phyloP scores from a whole-genome alignment of 2,797 vertebrate genomes.

The Pterois miles region DNA sequence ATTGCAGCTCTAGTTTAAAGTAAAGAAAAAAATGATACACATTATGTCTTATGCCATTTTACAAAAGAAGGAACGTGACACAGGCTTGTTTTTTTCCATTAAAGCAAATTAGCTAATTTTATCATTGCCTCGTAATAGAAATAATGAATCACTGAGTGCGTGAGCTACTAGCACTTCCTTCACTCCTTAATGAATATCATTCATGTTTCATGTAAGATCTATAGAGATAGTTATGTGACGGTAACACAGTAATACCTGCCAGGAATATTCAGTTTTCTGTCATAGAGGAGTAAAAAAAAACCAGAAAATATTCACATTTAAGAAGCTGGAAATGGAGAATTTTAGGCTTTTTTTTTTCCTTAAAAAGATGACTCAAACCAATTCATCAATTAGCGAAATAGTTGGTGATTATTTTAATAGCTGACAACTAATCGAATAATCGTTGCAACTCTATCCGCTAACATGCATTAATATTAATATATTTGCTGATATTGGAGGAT shows the following conservation, averaged over 20 bases:
- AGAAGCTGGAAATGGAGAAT: too few species aligned
- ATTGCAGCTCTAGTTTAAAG: too few species aligned
- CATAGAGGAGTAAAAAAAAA: too few species aligned
- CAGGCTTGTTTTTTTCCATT: not conserved
- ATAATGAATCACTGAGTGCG: constrained; percentile 12
- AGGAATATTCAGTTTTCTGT: constrained; percentile 5
- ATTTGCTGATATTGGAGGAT: not conserved
- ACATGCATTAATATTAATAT: not conserved
- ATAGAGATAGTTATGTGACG: constrained; percentile 41
- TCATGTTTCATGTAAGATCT: constrained; percentile 36
- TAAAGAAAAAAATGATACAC: accelerated
- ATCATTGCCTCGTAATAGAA: constrained; percentile 3
- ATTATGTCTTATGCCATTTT: not conserved
- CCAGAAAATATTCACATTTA: too few species aligned
- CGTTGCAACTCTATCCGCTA: not conserved
- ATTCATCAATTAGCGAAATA: too few species aligned
- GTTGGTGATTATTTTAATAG: too few species aligned
- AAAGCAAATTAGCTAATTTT: constrained; percentile 2
- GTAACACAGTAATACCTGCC: constrained; percentile 36
- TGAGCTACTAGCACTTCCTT: constrained; percentile 15
- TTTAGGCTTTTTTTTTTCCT: too few species aligned
- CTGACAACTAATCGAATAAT: too few species aligned
- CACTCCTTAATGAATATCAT: constrained; percentile 17
- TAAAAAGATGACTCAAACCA: too few species aligned
- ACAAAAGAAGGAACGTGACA: not conserved